Base-by-base conservation (phyloP, 1,140 invertebrate species). In the Diploscapter pachys region DNA sequence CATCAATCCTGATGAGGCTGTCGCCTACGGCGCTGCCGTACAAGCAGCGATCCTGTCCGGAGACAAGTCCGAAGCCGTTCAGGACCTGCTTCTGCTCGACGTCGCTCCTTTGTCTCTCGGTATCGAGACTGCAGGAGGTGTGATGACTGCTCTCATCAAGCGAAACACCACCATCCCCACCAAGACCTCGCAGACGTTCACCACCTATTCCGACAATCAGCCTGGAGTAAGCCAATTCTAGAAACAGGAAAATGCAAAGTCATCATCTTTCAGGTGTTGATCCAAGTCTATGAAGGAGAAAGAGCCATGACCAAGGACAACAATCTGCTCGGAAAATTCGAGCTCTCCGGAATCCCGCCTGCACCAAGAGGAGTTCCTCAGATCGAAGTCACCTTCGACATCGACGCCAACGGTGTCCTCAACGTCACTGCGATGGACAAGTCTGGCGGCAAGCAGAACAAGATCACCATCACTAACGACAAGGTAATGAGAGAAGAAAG, bases 41-140 rank as follows among this genome's bases (percentile, higher is more conserved):
- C 79, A 82, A 54, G 89, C 89, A 63, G 89, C 89, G 71, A 96
- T 97, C 81, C 88, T 98, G 73, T 91, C 92, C 82, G 95, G 94
- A 73, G 94, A 96, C 86, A 95, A 95, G 86, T 93, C 92, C 48
- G 93, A 96, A 86, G 92, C 93, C 83, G 93, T 92, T 3, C 92
- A 93, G 81, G 95, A 97, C 86, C 87, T 97, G 73, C 87, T 98
- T 53, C 89, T 98, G 79, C 89, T 98, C 53, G 95, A 98, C 85
- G 95, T 97, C 50, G 92, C 95, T 51, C 95, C 95, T 0, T 86
- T 98, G 79, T 96, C 94, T 8, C 88, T 98, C 82, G 95, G 95
- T 90, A 97, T 97, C 83, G 95, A 96, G 86, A 97, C 95, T n/a
- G 95, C 93, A 79, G 94, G 94, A 70, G 94, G 94, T 84, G 93